phyloP scores from a whole-genome alignment of 1,140 invertebrate species.

The Drosophila grimshawi region DNA sequence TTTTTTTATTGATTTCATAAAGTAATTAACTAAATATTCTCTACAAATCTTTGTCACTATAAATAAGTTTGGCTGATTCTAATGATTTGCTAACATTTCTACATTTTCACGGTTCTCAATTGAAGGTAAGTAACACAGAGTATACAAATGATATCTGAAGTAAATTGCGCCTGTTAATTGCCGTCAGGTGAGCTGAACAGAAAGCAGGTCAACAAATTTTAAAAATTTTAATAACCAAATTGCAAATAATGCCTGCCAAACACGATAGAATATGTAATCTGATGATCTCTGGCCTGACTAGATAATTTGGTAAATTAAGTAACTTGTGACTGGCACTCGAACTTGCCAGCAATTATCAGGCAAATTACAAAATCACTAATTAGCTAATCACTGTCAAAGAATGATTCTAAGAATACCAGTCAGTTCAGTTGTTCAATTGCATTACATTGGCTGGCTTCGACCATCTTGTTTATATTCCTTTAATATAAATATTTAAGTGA shows the following conservation, averaged over 20 bases:
- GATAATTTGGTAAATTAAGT: constrained; percentile 4
- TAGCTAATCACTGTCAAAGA: constrained; percentile 3
- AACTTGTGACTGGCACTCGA: not conserved
- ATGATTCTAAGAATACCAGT: not conserved
- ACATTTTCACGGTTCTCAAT: not conserved
- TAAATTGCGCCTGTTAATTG: not conserved
- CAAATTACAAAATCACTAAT: constrained; percentile 5
- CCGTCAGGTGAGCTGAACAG: constrained; percentile 4
- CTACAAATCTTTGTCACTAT: no score
- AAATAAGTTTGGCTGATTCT: no score
- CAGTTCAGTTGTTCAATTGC: not conserved
- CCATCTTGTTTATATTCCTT: no score
- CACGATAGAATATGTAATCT: constrained; percentile 1
- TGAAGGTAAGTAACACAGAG: not conserved
- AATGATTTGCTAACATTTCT: no score
- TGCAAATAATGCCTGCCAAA: constrained; percentile 34
- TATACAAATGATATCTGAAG: not conserved
- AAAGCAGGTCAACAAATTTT: constrained; percentile 6
- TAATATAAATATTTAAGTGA: no score
- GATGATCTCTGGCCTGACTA: constrained; percentile 12
- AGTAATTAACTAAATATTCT: no score
- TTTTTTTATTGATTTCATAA: no score
- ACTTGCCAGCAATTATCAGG: constrained; percentile 2
- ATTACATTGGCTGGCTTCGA: no score
- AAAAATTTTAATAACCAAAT: constrained; percentile 22